phyloP scores from a whole-genome alignment of 1,140 invertebrate genomes.

The Protaetia brevitarsis region DNA sequence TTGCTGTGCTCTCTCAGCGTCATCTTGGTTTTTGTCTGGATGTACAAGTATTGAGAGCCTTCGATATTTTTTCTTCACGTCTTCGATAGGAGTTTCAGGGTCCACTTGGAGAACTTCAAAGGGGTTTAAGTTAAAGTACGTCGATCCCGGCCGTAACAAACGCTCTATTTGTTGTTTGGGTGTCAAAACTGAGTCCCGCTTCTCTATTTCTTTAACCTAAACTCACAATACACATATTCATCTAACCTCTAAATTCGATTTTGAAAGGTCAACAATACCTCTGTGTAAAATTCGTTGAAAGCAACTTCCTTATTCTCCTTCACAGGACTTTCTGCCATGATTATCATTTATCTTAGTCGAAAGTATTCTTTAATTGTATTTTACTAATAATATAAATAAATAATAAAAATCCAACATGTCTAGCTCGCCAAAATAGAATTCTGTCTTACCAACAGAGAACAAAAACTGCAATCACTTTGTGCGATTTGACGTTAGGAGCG shows the following conservation, averaged over 20 bases:
- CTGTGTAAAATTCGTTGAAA: conserved; percentile 66
- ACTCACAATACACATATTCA: conserved; percentile 38
- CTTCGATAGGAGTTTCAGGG: conserved; percentile 81
- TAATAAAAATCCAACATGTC: conserved; percentile 1
- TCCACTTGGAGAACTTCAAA: conserved; percentile 96
- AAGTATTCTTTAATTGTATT: neutral
- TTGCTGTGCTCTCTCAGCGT: conserved; percentile 89
- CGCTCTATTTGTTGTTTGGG: conserved; percentile 94
- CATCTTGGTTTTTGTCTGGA: conserved; percentile 98
- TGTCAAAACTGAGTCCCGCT: conserved; percentile 85
- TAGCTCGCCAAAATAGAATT: neutral
- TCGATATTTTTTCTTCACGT: conserved; percentile 96
- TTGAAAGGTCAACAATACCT: conserved; percentile 50
- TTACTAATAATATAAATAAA: conserved; percentile 17
- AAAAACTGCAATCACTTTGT: too few relatives aligned
- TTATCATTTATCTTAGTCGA: conserved; percentile 21
- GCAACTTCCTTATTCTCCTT: conserved; percentile 53
- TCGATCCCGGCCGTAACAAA: conserved; percentile 86
- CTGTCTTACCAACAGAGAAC: neutral
- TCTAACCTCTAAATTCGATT: conserved; percentile 22
- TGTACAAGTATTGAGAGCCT: conserved; percentile 96
- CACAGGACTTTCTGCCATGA: conserved; percentile 1
- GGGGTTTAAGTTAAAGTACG: conserved; percentile 95
- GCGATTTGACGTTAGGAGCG: too few relatives aligned
- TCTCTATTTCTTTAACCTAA: conserved; percentile 94